These are phyloP conservation scores for Hedychridium roseum DNA, from an alignment of 2,888 invertebrate species.

Conservation along the genomic window DNA sequence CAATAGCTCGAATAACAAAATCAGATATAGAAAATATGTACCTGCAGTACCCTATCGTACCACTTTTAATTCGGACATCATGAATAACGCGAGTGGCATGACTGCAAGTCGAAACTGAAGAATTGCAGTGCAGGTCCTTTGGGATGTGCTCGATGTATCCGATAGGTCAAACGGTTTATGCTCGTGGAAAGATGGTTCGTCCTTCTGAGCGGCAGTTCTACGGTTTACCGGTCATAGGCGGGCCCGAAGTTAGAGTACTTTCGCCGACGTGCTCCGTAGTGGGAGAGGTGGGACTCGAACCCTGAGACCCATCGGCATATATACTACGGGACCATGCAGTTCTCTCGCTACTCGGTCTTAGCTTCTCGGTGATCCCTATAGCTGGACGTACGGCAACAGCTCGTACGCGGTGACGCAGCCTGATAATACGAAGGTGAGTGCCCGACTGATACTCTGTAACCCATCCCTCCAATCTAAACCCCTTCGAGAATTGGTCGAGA, in stretches of 20 bases:
- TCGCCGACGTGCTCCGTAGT: constrained; percentile 51
- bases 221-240: constrained; percentile 28
- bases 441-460: too few relatives aligned
- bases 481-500: too few relatives aligned
- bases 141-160: constrained; percentile 16
- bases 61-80: not conserved
- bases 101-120: not conserved
- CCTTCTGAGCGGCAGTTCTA: too few relatives aligned
- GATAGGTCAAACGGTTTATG: too few relatives aligned
- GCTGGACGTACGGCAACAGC: constrained; percentile 1
- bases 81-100: not conserved
- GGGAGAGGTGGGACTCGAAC: constrained; percentile 57
- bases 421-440: constrained; percentile 31
- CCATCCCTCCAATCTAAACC: too few relatives aligned
- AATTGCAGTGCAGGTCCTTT: not conserved
- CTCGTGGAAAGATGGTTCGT: too few relatives aligned
- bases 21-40: not conserved
- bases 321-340: constrained; percentile 50
- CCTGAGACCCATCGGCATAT: constrained; percentile 54
- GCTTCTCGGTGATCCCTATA: constrained; percentile 48
- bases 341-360: constrained; percentile 54
- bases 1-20: too few relatives aligned
- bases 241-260: constrained; percentile 50
- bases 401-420: constrained; percentile 8
- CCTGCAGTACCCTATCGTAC: not conserved